These are phyloP conservation scores for Tachina fera DNA, from an alignment of 2,888 invertebrate genomes.

Conservation along the genomic window DNA sequence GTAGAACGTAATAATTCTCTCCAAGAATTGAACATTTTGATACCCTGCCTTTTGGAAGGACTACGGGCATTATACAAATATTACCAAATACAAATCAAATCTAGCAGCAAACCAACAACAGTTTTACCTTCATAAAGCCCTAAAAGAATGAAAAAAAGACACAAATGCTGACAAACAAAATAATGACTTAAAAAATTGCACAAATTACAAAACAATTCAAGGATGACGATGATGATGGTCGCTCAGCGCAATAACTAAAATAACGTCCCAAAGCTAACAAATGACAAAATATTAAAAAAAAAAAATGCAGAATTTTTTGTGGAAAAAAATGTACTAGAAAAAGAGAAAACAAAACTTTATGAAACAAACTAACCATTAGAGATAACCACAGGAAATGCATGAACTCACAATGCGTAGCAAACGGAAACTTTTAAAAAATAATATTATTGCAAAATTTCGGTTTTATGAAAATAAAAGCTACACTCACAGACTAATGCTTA, in stretches of 20 bases:
- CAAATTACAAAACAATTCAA: constrained; percentile 59
- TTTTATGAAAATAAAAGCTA: not conserved
- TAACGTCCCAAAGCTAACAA: constrained; percentile 12
- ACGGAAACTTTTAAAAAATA: constrained; percentile 58
- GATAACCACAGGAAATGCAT: constrained; percentile 65
- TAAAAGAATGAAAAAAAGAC: not conserved
- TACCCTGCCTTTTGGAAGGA: not conserved
- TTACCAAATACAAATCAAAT: constrained; percentile 9
- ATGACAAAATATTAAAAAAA: constrained; percentile 34
- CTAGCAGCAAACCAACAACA: not conserved
- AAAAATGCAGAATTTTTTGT: not conserved
- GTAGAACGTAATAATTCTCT: too few species aligned
- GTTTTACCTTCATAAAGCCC: not conserved
- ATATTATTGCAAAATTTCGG: constrained; percentile 29
- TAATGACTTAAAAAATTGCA: constrained; percentile 56
- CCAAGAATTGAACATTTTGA: not conserved
- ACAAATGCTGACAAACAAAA: constrained; percentile 59
- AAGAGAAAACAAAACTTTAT: constrained; percentile 33
- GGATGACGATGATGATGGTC: constrained; percentile 58
- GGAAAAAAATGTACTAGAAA: not conserved
- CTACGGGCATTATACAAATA: not conserved
- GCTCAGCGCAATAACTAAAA: constrained; percentile 15
- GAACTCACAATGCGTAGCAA: constrained; percentile 53
- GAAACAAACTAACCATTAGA: constrained; percentile 61
- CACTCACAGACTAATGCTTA: constrained; percentile 4